Evolutionary conservation across 2,888 invertebrate genomes (phyloP), one percentile per base, ranked within the genome.

Genomic region (Trichacis sp.): DNA sequence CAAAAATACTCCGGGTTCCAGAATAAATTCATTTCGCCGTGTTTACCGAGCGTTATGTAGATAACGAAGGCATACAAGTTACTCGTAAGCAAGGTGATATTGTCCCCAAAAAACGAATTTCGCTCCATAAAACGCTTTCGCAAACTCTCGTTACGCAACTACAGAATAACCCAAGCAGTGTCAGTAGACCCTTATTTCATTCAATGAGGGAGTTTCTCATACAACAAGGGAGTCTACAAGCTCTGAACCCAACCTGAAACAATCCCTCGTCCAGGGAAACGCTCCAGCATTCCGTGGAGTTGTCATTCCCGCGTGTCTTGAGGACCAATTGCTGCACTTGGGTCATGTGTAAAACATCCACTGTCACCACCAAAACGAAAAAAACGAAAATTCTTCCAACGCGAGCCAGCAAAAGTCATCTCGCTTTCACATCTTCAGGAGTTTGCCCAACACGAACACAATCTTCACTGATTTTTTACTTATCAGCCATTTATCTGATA

Each of bases 231-330:
- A 40, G 30, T 52, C 24, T 51, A 15, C 43, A 2, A 43, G 17
- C 24, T 15, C 29, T 29, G 38, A n/a, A n/a, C n/a, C 58, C 57
- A 80, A 81, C 80, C 81, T 80, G 81, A 11, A 77, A 57, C 38
- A 80, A 65, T 70, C 77, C 77, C 52, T 83, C 83, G 76, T 83
- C 83, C 64, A 80, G 64, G 38, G 79, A 53, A 51, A 81, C 69
- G 66, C 73, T 80, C 82, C 82, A 81, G 76, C 83, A 84, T 82
- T 83, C 83, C 79, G 80, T 59, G 71, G 64, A 73, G 70, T 71
- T 54, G 68, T 71, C 69, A 70, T 62, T 69, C 20, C 62, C 57
- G 60, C 78, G 77, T 53, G 74, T 61, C 71, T 75, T 81, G 42
- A 73, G 54, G 46, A 75, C 45, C 29, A 73, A 55, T 58, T 79